These are phyloP conservation scores for Calameuta pallipes DNA, from an alignment of 2,888 invertebrate species.

Conservation along the genomic window DNA sequence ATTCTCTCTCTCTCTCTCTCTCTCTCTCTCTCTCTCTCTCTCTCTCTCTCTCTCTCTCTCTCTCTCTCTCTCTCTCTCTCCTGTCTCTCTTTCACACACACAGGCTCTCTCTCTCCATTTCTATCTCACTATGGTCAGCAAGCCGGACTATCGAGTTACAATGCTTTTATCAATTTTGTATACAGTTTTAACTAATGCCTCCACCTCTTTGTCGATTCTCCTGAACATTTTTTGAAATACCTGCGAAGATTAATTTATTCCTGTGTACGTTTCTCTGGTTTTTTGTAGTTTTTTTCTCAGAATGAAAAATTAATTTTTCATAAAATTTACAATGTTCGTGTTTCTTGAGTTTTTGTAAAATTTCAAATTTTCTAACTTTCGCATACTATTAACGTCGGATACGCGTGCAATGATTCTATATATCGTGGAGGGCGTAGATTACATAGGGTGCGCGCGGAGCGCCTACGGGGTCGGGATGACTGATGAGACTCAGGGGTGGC, in stretches of 20 bases:
- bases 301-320: too few species aligned
- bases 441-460: constrained; percentile 20
- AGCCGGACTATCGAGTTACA: too few species aligned
- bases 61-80: not conserved
- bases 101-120: not conserved
- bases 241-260: too few species aligned
- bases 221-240: too few species aligned
- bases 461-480: constrained; percentile 20
- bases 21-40: not conserved
- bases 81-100: too few species aligned
- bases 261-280: too few species aligned
- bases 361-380: not conserved
- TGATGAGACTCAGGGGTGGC: constrained; percentile 24
- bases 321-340: too few species aligned
- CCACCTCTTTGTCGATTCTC: too few species aligned
- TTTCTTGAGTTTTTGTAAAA: too few species aligned
- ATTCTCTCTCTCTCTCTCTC: not conserved
- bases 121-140: not conserved
- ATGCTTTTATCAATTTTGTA: too few species aligned
- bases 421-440: constrained; percentile 23
- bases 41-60: not conserved
- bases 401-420: constrained; percentile 9
- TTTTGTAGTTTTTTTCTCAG: too few species aligned
- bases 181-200: too few species aligned
- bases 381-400: not conserved